phyloP scores from a whole-genome alignment of 2,113 vertebrate genomes.

The Pelvicachromis taeniatus region DNA sequence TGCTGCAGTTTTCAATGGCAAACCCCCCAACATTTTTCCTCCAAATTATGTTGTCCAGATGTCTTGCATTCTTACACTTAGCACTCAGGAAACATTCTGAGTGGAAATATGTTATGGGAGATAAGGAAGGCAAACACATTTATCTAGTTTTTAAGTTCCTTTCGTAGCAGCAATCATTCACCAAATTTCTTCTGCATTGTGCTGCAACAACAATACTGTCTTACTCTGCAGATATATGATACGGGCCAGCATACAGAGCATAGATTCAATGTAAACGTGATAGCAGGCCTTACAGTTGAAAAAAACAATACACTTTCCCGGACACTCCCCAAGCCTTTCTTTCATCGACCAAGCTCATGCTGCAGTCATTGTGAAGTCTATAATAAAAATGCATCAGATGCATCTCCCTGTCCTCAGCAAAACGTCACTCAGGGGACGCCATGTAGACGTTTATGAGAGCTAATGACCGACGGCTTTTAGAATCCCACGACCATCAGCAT shows the following conservation, averaged over 20 bases:
- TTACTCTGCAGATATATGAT: conserved; percentile 55
- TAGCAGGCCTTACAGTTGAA: conserved; percentile 44
- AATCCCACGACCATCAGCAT: conserved; percentile 68
- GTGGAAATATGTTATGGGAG: conserved; percentile 1
- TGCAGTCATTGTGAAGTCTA: conserved; percentile 43
- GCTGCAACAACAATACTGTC: conserved; percentile 7
- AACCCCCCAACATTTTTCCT: background rate
- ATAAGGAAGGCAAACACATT: conserved; percentile 16
- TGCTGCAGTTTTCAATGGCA: conserved; percentile 21
- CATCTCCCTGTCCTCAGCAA: conserved; percentile 60
- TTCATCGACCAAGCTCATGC: conserved; percentile 49
- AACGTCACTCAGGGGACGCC: conserved; percentile 57
- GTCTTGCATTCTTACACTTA: conserved; percentile 15
- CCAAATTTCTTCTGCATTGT: background rate
- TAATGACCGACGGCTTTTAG: conserved; percentile 72
- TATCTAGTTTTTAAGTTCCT: conserved; percentile 6
- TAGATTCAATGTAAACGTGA: conserved; percentile 51
- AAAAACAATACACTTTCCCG: conserved; percentile 49
- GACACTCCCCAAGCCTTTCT: conserved; percentile 51
- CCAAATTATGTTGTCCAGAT: conserved; percentile 35
- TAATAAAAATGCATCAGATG: conserved; percentile 70
- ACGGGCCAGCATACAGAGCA: conserved; percentile 28
- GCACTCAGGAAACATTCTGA: background rate
- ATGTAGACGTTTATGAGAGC: conserved; percentile 71
- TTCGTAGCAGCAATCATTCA: conserved; percentile 18